A percentile compares a stretch with the other conserved stretches of the same genome.
Evolutionary conservation across 1,140 invertebrate genomes (phyloP).

Genomic region (Ips typographus): DNA sequence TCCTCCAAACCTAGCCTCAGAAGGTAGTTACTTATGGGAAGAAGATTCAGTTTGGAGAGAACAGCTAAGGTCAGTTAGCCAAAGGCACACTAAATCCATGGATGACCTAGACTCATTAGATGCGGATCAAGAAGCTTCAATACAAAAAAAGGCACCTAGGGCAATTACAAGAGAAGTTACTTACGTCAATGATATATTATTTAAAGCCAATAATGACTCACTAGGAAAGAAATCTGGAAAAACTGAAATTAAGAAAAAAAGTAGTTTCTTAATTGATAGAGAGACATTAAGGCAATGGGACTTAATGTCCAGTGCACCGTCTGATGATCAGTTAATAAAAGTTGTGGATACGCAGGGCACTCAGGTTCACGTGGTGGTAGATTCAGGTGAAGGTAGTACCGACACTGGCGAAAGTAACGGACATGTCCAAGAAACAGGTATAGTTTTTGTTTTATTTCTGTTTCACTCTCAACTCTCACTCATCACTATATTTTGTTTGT

Average conservation of each 20-base stretch:
- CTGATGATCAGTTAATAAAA: constrained; percentile 43
- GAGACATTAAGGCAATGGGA: constrained; percentile 86
- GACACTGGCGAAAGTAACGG: constrained; percentile 46
- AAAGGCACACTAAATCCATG: constrained; percentile 76
- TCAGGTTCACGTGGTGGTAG: constrained; percentile 58
- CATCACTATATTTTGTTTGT: no score
- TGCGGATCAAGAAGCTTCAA: constrained; percentile 38
- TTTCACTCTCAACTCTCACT: no score
- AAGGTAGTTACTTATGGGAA: constrained; percentile 75
- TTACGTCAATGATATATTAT: constrained; percentile 73
- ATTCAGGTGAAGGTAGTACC: constrained; percentile 52
- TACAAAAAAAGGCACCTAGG: constrained; percentile 42
- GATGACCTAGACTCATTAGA: constrained; percentile 71
- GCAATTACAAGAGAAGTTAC: constrained; percentile 65
- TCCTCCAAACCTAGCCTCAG: constrained; percentile 27
- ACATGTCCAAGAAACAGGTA: constrained; percentile 50
- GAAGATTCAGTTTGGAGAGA: constrained; percentile 80
- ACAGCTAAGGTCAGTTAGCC: constrained; percentile 72
- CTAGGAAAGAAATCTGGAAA: constrained; percentile 39
- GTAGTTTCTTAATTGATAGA: constrained; percentile 71
- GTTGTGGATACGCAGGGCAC: constrained; percentile 56
- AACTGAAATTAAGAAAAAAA: constrained; percentile 44
- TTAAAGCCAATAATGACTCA: constrained; percentile 52
- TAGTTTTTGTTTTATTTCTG: constrained; percentile 37
- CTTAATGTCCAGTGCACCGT: constrained; percentile 73